Evolutionary conservation across 2,113 vertebrate species (phyloP).

Genomic region (Gadus chalcogrammus): DNA sequence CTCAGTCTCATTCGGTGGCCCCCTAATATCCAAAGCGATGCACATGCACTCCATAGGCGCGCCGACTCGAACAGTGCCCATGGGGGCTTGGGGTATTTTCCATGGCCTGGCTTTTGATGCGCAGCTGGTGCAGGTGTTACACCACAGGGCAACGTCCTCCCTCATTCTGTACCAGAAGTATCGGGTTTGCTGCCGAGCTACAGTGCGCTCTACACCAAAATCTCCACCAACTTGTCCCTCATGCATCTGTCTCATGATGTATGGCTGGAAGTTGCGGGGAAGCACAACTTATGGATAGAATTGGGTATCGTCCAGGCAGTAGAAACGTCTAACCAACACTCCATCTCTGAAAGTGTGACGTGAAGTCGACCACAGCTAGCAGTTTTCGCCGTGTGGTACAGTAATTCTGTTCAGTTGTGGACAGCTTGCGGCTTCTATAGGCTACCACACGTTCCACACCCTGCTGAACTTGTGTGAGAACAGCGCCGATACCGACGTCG

Average conservation of each 20-base stretch:
- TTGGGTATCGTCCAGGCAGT: neutral
- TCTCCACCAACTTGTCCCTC: neutral
- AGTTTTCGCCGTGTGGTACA: neutral
- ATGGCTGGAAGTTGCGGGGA: neutral
- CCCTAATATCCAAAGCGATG: constrained; percentile 32
- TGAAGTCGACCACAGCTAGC: constrained; percentile 16
- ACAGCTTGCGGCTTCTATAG: constrained; percentile 26
- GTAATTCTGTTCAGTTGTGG: constrained; percentile 25
- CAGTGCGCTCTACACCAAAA: too few species aligned
- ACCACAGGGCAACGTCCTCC: too few species aligned
- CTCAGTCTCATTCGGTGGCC: constrained; percentile 19
- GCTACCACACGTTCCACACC: constrained; percentile 1
- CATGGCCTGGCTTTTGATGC: too few species aligned
- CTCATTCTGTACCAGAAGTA: too few species aligned
- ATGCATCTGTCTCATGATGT: constrained; percentile 17
- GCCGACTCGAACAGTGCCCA: too few species aligned
- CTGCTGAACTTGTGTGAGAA: constrained; percentile 18
- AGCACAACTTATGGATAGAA: constrained; percentile 17
- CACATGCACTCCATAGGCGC: neutral
- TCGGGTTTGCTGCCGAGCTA: too few species aligned
- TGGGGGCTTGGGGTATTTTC: too few species aligned
- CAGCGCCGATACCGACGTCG: too few species aligned
- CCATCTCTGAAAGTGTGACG: constrained; percentile 3
- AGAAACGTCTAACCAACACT: neutral
- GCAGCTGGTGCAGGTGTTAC: too few species aligned